phyloP scores from a whole-genome alignment of 2,113 vertebrate species.

The Rhagologus leucostigma region DNA sequence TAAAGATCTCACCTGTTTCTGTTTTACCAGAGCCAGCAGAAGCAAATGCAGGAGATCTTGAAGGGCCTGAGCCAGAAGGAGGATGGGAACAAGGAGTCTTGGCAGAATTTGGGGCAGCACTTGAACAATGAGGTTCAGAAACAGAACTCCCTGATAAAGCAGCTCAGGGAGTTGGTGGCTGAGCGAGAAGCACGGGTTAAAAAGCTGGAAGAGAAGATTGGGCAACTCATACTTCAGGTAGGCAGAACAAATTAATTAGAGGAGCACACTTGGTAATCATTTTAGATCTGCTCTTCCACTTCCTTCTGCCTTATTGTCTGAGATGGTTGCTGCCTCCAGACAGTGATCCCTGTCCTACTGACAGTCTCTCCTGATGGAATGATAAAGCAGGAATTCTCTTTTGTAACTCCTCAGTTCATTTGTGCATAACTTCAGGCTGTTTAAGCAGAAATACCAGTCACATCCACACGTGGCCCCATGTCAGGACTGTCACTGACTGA shows the following conservation, averaged over 20 bases:
- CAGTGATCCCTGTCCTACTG: neutral
- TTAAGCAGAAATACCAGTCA: neutral
- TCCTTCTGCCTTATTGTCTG: neutral
- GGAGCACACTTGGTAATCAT: neutral
- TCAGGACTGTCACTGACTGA: neutral
- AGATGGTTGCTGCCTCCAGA: neutral
- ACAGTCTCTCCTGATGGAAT: neutral
- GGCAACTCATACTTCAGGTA: conserved; percentile 73
- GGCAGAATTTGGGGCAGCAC: conserved; percentile 37
- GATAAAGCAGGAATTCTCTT: neutral
- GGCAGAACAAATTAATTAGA: neutral
- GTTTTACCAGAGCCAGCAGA: conserved; percentile 81
- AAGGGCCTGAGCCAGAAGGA: conserved; percentile 74
- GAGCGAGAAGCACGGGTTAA: conserved; percentile 80
- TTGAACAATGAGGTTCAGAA: conserved; percentile 62
- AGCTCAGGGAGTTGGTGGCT: conserved; percentile 72
- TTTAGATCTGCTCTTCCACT: neutral
- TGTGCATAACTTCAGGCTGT: neutral
- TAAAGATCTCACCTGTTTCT: neutral
- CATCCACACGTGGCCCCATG: neutral
- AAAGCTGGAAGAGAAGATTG: conserved; percentile 75
- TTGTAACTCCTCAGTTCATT: neutral
- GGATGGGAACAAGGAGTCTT: conserved; percentile 22
- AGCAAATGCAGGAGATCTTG: conserved; percentile 82
- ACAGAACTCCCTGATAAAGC: conserved; percentile 68